Evolutionary conservation across 2,888 invertebrate species (phyloP).

Genomic region (Chalcosyrphus nemorum): DNA sequence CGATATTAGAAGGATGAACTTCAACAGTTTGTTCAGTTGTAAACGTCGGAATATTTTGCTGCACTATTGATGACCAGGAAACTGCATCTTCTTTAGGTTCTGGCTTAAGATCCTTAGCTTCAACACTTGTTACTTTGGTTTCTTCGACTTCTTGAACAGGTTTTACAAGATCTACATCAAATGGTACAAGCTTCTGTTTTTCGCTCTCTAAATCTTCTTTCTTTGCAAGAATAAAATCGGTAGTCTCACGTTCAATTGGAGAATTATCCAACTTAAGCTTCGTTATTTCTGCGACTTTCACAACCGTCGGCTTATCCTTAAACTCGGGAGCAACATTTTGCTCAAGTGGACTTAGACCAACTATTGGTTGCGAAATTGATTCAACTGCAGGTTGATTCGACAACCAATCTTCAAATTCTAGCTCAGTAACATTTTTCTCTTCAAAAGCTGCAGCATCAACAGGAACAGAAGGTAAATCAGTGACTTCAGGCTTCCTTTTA

Average conservation of each 20-base stretch:
- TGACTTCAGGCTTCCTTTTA: not conserved
- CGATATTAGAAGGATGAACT: not conserved
- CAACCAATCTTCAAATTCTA: not conserved
- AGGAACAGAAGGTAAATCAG: not conserved
- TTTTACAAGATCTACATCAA: not conserved
- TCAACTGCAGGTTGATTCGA: not conserved
- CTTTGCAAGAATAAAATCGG: not conserved
- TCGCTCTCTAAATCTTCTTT: not conserved
- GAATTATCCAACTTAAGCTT: not conserved
- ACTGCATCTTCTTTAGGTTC: not conserved
- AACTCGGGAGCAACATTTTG: not conserved
- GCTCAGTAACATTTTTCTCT: not conserved
- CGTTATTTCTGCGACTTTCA: not conserved
- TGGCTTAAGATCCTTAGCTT: not conserved
- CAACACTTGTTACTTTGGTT: not conserved
- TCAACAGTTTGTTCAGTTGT: not conserved
- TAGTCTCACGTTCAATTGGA: not conserved
- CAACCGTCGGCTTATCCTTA: not conserved
- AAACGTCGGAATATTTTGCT: not conserved
- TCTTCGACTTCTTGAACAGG: not conserved
- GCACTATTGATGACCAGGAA: conserved; percentile 20
- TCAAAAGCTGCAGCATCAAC: not conserved
- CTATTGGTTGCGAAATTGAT: not conserved
- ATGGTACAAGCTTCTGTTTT: not conserved
- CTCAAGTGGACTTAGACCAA: not conserved